Percentiles rank a stretch among this genome's conserved stretches.
These are phyloP conservation scores for Hipposideros armiger DNA, from an alignment of 2,113 vertebrate species.

Conservation along the genomic window DNA sequence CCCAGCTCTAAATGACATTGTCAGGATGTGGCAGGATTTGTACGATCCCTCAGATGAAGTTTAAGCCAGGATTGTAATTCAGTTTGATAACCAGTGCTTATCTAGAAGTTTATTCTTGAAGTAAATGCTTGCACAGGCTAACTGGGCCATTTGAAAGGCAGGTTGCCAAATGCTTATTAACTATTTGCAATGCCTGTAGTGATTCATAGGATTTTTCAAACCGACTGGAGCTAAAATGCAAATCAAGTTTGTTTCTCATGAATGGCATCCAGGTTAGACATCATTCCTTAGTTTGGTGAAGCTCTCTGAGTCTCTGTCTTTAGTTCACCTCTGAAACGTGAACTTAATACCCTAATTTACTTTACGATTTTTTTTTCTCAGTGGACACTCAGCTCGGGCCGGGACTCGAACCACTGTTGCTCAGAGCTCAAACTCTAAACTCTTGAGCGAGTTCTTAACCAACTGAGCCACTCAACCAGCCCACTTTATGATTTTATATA, in stretches of 20 bases:
- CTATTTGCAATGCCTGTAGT: conserved; percentile 32
- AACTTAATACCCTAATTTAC: conserved; percentile 41
- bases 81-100: neutral
- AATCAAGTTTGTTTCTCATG: neutral
- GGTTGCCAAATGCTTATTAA: conserved; percentile 1
- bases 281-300: conserved; percentile 27
- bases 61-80: neutral
- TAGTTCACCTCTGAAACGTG: neutral
- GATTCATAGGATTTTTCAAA: conserved; percentile 49
- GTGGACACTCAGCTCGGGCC: no score
- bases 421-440: no score
- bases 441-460: no score
- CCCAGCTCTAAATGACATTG: neutral
- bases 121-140: neutral
- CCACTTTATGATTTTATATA: conserved; percentile 31
- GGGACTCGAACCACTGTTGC: no score
- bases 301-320: neutral
- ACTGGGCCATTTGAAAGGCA: conserved; percentile 9
- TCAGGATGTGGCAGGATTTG: neutral
- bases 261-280: neutral
- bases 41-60: neutral
- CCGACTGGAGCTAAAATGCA: neutral
- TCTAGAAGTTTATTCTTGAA: conserved; percentile 14
- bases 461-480: no score
- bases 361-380: neutral